Evolutionary conservation across 1,140 invertebrate species (phyloP).

Genomic region (Pemphigus obesinymphae): DNA sequence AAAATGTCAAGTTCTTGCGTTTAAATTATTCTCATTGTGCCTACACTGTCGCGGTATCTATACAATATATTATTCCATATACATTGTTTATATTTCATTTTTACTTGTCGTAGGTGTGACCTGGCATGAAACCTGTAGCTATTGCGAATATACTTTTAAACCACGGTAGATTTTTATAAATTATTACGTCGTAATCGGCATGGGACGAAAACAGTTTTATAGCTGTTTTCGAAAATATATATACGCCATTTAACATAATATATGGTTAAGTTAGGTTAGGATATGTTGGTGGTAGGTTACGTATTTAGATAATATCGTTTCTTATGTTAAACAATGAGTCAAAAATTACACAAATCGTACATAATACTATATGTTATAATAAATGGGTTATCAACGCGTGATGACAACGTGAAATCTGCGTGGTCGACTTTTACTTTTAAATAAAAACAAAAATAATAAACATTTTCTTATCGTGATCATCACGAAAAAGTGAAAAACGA

Average conservation of each 20-base stretch:
- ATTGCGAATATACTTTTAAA: neutral
- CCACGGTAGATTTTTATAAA: neutral
- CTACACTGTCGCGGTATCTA: neutral
- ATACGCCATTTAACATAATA: too few relatives aligned
- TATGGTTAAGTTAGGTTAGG: too few relatives aligned
- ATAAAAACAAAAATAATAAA: too few relatives aligned
- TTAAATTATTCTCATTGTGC: neutral
- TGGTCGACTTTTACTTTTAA: neutral
- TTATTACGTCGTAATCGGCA: neutral
- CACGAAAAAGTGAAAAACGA: neutral
- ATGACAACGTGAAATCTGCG: neutral
- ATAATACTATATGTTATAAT: neutral
- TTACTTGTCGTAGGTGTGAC: constrained; percentile 5
- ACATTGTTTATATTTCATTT: neutral
- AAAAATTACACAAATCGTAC: neutral
- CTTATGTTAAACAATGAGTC: neutral
- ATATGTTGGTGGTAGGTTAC: too few relatives aligned
- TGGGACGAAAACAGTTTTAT: too few relatives aligned
- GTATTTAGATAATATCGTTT: neutral
- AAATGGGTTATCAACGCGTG: neutral
- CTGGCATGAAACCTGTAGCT: neutral
- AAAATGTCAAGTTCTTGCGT: neutral
- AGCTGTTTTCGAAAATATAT: too few relatives aligned
- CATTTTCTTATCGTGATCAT: neutral
- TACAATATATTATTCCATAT: neutral